Percentiles rank a stretch among this genome's conserved stretches.
phyloP scores from a whole-genome alignment of 2,888 invertebrate genomes.

The Helobdella robusta region DNA sequence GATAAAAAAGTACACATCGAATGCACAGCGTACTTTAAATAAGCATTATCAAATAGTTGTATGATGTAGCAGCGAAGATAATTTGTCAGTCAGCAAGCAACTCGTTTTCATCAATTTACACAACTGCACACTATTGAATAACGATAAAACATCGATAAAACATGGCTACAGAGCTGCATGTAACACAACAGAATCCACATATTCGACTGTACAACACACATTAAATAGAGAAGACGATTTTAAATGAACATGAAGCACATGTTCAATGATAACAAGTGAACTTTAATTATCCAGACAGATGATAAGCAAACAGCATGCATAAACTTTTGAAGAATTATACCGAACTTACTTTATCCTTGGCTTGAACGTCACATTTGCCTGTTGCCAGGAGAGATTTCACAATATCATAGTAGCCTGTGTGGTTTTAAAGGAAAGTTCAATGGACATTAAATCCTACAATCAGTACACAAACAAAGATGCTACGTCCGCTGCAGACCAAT shows the following conservation, averaged over 20 bases:
- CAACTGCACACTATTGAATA: too few species aligned
- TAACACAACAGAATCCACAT: too few species aligned
- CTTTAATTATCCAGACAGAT: neutral
- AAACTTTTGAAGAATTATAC: neutral
- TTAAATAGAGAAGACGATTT: neutral
- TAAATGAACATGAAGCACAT: neutral
- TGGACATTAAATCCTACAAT: neutral
- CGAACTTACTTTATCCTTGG: conserved; percentile 10
- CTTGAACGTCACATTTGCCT: neutral
- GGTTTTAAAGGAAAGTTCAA: neutral
- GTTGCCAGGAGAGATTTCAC: conserved; percentile 15
- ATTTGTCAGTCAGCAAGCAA: too few species aligned
- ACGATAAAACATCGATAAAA: too few species aligned
- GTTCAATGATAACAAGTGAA: neutral
- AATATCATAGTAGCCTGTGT: conserved; percentile 19
- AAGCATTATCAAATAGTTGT: too few species aligned
- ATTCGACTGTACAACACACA: too few species aligned
- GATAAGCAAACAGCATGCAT: neutral
- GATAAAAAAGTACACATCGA: too few species aligned
- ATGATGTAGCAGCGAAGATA: too few species aligned
- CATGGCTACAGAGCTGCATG: too few species aligned
- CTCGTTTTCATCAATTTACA: too few species aligned
- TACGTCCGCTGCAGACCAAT: too few species aligned
- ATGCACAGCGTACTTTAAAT: too few species aligned
- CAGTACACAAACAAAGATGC: neutral